A percentile compares a stretch with the other conserved stretches of the same genome.
Conservation (phyloP, 2,797 vertebrate species). For the Meda fulgida region DNA sequence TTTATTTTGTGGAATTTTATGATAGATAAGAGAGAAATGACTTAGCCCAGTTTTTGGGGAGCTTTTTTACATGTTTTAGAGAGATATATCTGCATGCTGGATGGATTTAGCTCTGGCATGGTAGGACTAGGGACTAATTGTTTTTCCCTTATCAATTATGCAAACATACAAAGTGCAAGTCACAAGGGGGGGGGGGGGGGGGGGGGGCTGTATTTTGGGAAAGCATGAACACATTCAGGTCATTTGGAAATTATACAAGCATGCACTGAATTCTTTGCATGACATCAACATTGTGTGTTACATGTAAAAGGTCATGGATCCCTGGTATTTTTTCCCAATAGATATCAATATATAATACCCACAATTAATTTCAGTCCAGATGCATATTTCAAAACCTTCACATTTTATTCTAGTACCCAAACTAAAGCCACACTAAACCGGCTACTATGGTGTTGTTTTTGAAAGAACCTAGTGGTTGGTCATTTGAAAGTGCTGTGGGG, state of each 20-base stretch:
- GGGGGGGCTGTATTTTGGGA: conserved; percentile 44
- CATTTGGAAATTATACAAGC: conserved; percentile 48
- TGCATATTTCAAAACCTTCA: background rate
- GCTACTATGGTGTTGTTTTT: background rate
- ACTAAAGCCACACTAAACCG: background rate
- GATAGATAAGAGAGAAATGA: conserved; percentile 18
- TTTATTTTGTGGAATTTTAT: conserved; percentile 25
- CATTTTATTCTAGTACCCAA: conserved; percentile 2
- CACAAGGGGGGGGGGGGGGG: conserved; percentile 1
- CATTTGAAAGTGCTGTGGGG: conserved; percentile 3
- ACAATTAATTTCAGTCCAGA: conserved; percentile 1
- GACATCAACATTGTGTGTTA: conserved; percentile 34
- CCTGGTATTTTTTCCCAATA: conserved; percentile 18
- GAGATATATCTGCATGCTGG: conserved; percentile 57
- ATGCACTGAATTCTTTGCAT: conserved; percentile 56
- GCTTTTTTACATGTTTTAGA: conserved; percentile 34
- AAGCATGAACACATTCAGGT: conserved; percentile 57
- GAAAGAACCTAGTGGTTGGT: background rate
- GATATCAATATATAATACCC: background rate
- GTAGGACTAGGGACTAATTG: conserved; percentile 30
- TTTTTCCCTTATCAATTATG: conserved; percentile 43
- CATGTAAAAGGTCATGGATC: conserved; percentile 7
- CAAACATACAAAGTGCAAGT: conserved; percentile 37
- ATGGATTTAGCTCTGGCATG: conserved; percentile 59
- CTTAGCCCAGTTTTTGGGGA: conserved; percentile 6